Base-by-base conservation (phyloP, 2,113 vertebrate species). In the Dromaius novaehollandiae region DNA sequence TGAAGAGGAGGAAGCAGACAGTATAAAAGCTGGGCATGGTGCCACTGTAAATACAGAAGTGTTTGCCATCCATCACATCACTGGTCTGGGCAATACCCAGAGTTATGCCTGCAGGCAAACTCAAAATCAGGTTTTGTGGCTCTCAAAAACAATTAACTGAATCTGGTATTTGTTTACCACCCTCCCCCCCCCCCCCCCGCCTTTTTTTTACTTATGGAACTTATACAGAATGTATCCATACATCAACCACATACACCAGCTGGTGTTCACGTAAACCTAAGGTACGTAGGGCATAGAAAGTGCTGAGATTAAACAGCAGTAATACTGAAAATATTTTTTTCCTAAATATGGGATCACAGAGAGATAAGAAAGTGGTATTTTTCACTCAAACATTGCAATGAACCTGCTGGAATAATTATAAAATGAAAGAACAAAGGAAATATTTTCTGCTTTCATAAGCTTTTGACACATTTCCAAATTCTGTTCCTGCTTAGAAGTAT, bases 41-140 rank as follows among this genome's bases (percentile, higher is more conserved):
- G 92, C 88, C 91, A 97, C 24, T 51, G 42, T 63, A 96, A 82
- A 96, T 88, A 65, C 25, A 88, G 64, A 93, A 97, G 75, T 80
- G 66, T 97, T 97, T 96, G 87, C 65, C 86, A 89, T 96, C 63
- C 88, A 81, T 90, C 93, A 85, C 28, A 86, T 48, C 73, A 18
- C 55, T 90, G 92, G 51, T 81, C 91, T 91, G 74, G 77, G 95
- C 83, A 90, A 73, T 95, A 86, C 88, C 14, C 90, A 38, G 69
- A 82, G 65, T 70, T n/a, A 61, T 74, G 42, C 78, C 89, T 93
- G 24, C 66, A 84, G 88, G 69, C 80, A 86, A 85, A 58, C 32
- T 79, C 71, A 65, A 90, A 93, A 93, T 70, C 82, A 60, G 87
- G 78, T 92, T 94, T 91, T 86, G 69, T 91, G 76, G 56, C n/a